phyloP scores from a whole-genome alignment of 2,888 invertebrate species.

The Petrolisthes cinctipes region DNA sequence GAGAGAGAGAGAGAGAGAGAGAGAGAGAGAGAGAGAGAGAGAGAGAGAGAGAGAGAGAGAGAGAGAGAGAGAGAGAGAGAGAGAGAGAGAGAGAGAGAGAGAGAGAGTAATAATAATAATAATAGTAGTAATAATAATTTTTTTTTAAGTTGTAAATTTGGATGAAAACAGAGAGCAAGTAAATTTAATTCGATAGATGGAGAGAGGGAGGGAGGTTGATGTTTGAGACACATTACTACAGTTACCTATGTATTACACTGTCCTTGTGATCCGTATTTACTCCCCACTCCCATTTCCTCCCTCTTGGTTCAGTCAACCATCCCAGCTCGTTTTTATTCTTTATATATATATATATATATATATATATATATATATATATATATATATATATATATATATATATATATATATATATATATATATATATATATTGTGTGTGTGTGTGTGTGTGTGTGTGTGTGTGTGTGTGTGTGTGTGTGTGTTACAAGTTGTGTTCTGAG shows the following conservation, averaged over 20 bases:
- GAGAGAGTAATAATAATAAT: not conserved
- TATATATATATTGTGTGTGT: constrained; percentile 29
- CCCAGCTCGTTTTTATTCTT: not conserved
- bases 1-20: constrained; percentile 16
- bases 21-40: not conserved
- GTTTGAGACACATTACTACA: no score
- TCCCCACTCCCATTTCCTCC: no score
- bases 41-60: not conserved
- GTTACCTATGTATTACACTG: no score
- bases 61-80: not conserved
- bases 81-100: not conserved
- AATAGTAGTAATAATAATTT: not conserved
- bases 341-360: constrained; percentile 13
- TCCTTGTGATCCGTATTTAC: no score
- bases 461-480: constrained; percentile 21
- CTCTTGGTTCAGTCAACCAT: no score
- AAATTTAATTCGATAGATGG: not conserved
- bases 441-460: constrained; percentile 24
- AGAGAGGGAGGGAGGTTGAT: no score
- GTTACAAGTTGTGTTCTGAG: not conserved
- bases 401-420: constrained; percentile 18
- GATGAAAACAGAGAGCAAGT: not conserved
- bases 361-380: constrained; percentile 21
- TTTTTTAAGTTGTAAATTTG: not conserved
- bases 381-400: constrained; percentile 21